Evolutionary conservation across 2,113 vertebrate genomes (phyloP), one percentile per base, ranked within the genome.

Genomic region (Planiliza haematocheilus): DNA sequence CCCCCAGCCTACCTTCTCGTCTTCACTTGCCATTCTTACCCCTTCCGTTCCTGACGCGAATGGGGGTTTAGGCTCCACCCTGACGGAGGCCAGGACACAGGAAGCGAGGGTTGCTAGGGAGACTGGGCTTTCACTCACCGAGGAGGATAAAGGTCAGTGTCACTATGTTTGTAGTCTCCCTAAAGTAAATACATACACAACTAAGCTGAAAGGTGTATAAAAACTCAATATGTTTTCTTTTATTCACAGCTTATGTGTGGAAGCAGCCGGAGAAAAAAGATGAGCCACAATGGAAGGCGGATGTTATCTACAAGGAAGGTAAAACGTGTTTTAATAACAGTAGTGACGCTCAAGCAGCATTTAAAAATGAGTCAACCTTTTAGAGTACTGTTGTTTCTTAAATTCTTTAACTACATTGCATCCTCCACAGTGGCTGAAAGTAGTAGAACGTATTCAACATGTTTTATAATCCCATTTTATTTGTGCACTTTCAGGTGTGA

Each of bases 281-380:
- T 39, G 43, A 52, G 11, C 21, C 1, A 0, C 48, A 57, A 3
- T 7, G 7, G 11, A 69, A 59, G 46, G 20, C 7, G 12, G 59
- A 72, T 30, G 18, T 79, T 24, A 49, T 66, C 49, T 63, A 62
- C 4, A 39, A 67, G 24, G 55, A 79, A 72, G 74, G 85, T 87
- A 1, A 79, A 49, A 38, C 2, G 14, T 46, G 16, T 6, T 60
- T 59, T 53, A 3, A 30, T 30, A 3, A 30, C 24, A 30, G 24
- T 5, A 30, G 24, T 30, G 24, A 30, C 24, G n/a, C n/a, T n/a
- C n/a, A n/a, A n/a, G n/a, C n/a, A n/a, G n/a, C n/a, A n/a, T n/a
- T n/a, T n/a, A n/a, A n/a, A n/a, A n/a, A n/a, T n/a, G n/a, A n/a
- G n/a, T n/a, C n/a, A n/a, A n/a, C n/a, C n/a, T n/a, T n/a, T n/a